Percentiles rank a stretch among this genome's conserved stretches.
Conservation (phyloP, 2,888 invertebrate genomes). For the Ctena decussata region DNA sequence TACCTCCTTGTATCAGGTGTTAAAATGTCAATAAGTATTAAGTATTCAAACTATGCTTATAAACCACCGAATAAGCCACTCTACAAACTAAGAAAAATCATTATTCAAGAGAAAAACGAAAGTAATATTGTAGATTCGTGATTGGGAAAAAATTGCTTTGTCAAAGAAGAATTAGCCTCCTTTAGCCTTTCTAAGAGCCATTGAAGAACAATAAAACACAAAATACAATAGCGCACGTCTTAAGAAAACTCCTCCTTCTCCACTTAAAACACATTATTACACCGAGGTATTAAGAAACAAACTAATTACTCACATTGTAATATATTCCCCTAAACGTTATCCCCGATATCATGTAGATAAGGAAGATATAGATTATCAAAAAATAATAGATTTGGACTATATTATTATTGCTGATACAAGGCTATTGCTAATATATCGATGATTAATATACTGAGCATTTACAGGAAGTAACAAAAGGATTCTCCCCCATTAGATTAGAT, state of each 20-base stretch:
- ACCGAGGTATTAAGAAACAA: conserved; percentile 1
- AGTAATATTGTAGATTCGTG: conserved; percentile 9
- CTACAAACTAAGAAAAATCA: background rate
- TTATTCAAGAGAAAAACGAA: background rate
- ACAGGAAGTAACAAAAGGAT: background rate
- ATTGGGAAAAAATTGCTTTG: conserved; percentile 47
- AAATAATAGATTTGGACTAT: background rate
- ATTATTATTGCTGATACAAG: too few species aligned
- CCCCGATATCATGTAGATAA: background rate
- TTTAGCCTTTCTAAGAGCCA: background rate
- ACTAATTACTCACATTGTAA: conserved; percentile 3
- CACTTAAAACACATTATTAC: background rate
- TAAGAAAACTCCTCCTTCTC: background rate
- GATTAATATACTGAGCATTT: background rate
- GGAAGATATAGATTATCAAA: background rate
- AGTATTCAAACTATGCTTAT: conserved; percentile 8
- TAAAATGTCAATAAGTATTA: conserved; percentile 17
- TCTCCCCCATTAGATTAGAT: too few species aligned
- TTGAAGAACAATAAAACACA: background rate
- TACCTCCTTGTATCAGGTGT: conserved; percentile 5
- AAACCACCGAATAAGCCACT: background rate
- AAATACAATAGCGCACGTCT: background rate
- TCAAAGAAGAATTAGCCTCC: conserved; percentile 22
- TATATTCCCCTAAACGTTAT: background rate
- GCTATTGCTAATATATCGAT: background rate